Evolutionary conservation across 2,113 vertebrate species (phyloP).

Genomic region (Nothobranchius furzeri): DNA sequence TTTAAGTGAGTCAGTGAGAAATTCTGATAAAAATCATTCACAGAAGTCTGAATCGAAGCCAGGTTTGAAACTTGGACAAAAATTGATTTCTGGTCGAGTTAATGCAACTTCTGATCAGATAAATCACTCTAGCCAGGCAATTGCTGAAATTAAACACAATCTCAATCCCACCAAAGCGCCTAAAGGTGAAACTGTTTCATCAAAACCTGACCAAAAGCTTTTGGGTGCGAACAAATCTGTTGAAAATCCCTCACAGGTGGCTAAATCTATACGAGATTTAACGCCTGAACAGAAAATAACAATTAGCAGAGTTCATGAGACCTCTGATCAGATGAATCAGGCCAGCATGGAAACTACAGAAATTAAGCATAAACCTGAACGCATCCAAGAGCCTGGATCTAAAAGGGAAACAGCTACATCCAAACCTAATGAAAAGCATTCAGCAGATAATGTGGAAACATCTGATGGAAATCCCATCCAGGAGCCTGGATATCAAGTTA

Average conservation of each 20-base stretch:
- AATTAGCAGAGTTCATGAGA: too few species aligned
- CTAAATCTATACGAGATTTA: slow-evolving; percentile 9
- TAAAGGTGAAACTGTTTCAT: too few species aligned
- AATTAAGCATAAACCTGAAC: neutral
- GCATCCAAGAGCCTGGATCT: neutral
- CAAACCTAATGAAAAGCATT: neutral
- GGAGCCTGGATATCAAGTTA: neutral
- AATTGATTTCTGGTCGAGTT: neutral
- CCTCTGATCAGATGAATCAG: neutral
- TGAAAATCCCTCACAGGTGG: neutral
- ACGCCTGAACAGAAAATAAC: slow-evolving; percentile 8
- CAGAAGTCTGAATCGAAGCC: neutral
- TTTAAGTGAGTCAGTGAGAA: neutral
- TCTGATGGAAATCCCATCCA: slow-evolving; percentile 1
- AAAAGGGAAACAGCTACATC: too few species aligned
- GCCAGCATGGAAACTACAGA: neutral
- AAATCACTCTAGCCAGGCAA: too few species aligned
- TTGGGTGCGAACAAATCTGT: too few species aligned
- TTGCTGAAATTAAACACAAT: too few species aligned
- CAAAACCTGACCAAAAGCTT: too few species aligned
- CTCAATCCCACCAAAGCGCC: too few species aligned
- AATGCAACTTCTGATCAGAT: neutral
- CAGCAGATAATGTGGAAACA: neutral
- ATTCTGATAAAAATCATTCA: neutral
- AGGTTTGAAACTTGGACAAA: slow-evolving; percentile 15